These are phyloP conservation scores for Brachionus calyciflorus DNA, from an alignment of 1,140 invertebrate genomes.

Conservation along the genomic window DNA sequence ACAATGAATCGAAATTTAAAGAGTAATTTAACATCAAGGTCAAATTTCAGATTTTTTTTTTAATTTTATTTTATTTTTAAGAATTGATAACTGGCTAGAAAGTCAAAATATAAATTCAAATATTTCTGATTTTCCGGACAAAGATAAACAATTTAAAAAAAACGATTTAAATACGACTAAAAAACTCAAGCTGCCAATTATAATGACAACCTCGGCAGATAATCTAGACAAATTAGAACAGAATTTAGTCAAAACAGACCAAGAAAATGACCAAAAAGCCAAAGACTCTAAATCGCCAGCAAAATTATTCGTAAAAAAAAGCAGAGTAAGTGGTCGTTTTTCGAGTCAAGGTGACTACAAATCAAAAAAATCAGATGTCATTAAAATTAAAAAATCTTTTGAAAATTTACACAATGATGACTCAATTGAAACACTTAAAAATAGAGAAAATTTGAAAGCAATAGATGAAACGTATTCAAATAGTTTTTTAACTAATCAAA, in stretches of 20 bases:
- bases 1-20: conserved; percentile 28
- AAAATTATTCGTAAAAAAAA: neutral
- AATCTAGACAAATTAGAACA: neutral
- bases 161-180: neutral
- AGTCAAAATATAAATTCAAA: conserved; percentile 12
- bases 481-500: neutral
- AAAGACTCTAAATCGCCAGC: neutral
- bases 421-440: no score
- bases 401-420: neutral
- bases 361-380: no score
- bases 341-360: conserved; percentile 5
- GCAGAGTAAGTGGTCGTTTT: neutral
- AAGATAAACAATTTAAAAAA: conserved; percentile 7
- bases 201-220: neutral
- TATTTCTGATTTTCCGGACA: conserved; percentile 19
- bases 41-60: neutral
- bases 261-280: neutral
- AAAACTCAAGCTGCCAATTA: neutral
- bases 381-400: neutral
- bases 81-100: conserved; percentile 6
- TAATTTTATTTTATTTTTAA: neutral
- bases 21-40: neutral
- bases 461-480: neutral
- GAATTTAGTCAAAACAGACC: neutral
- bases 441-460: neutral